Evolutionary conservation across 2,888 invertebrate species (phyloP).

Genomic region (Linyphia triangularis): DNA sequence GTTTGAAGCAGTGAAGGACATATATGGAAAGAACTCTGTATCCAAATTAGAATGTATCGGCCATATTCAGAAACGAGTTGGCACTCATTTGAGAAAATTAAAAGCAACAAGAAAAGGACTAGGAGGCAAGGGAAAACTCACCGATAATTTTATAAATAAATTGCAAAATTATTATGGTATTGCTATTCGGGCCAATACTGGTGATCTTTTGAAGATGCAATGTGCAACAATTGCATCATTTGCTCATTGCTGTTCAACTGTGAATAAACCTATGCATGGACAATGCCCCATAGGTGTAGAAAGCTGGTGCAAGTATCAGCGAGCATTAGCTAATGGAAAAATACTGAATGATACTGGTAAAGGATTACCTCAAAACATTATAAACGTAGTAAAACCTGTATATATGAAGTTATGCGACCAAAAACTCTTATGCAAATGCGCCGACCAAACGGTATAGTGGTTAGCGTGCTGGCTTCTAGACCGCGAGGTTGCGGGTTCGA

Average conservation of each 20-base stretch:
- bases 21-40: not conserved
- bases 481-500: too few relatives aligned
- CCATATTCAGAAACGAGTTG: not conserved
- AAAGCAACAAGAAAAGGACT: too few relatives aligned
- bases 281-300: too few relatives aligned
- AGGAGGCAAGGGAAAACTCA: too few relatives aligned
- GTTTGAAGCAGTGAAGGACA: not conserved
- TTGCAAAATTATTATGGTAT: constrained; percentile 1
- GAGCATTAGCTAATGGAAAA: not conserved
- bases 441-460: too few relatives aligned
- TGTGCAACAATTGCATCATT: too few relatives aligned
- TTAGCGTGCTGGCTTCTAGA: too few relatives aligned
- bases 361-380: not conserved
- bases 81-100: not conserved
- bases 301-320: too few relatives aligned
- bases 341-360: not conserved
- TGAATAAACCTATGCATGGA: not conserved
- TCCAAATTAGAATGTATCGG: not conserved
- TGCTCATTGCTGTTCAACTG: not conserved
- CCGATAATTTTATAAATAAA: too few relatives aligned
- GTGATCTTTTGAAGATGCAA: not conserved
- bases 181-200: not conserved
- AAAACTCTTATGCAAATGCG: not conserved
- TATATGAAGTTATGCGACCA: too few relatives aligned
- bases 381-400: too few relatives aligned